Base-by-base conservation (phyloP, 2,113 vertebrate species). In the Bombycilla garrulus region DNA sequence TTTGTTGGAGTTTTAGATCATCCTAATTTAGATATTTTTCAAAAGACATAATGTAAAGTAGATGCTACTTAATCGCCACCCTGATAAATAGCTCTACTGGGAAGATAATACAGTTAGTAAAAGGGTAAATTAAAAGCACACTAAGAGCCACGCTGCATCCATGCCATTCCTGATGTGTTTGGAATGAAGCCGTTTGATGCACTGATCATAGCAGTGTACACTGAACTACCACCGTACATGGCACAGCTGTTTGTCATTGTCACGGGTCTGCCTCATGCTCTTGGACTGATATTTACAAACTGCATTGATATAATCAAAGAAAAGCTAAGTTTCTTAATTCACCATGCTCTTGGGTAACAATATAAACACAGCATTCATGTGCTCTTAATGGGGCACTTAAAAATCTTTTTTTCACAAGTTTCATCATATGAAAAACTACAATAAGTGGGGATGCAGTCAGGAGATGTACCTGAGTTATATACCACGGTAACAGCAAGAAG, bases 21-120 rank as follows among this genome's bases (percentile, higher is more conserved):
- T 93, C 93, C 66, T 95, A 96, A 97, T 97, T 95, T 92, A 96
- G 93, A 78, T 92, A 85, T 91, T 90, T 95, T 96, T 94, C 88
- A 96, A 96, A 95, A 92, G 92, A 77, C 88, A 90, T 82, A 90
- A 84, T 92, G 81, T 74, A 87, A 88, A 94, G 82, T 95, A 95
- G 88, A 92, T 28, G 83, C 82, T 65, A 62, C 57, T 94, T 96
- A 95, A 96, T 92, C 19, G 2, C 48, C 81, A 93, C 64, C 69
- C 88, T 82, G 81, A 96, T 84, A 92, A 91, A 90, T 21, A 76
- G 71, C 78, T 94, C 61, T 86, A 88, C 79, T 67, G 74, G 77
- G 64, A 92, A 94, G 72, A 86, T 88, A 96, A 95, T 90, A 77
- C 23, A 78, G 77, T 92, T 90, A 85, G 66, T n/a, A 80, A 80